Conservation (phyloP, 2,797 vertebrate genomes). For the Aplochiton taeniatus region DNA sequence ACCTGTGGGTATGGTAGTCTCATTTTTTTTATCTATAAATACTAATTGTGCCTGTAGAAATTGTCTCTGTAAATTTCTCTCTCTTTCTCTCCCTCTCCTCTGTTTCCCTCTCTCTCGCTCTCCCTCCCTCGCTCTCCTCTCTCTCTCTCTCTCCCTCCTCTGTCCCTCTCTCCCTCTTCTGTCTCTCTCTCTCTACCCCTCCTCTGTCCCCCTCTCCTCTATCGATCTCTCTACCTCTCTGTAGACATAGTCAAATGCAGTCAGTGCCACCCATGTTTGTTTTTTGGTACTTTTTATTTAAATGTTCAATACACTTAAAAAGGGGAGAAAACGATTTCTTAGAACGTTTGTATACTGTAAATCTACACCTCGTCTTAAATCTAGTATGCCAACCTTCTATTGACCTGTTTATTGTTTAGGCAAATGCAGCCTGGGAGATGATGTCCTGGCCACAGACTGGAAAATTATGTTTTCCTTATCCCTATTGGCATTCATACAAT, state of each 20-base stretch:
- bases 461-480: too few species aligned
- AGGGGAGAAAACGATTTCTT: too few species aligned
- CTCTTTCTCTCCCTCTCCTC: not conserved
- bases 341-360: too few species aligned
- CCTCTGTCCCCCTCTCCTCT: too few species aligned
- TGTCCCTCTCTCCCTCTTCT: too few species aligned
- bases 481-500: too few species aligned
- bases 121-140: not conserved
- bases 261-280: slow-evolving; percentile 1
- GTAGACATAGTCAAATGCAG: slow-evolving; percentile 16
- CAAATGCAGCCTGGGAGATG: too few species aligned
- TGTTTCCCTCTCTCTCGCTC: not conserved
- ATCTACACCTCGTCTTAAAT: too few species aligned
- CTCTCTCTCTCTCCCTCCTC: not conserved
- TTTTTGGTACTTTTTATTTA: not conserved
- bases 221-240: not conserved
- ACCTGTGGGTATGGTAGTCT: not conserved
- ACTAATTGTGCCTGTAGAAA: slow-evolving; percentile 13
- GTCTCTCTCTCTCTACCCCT: slow-evolving; percentile 6
- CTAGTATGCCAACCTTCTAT: too few species aligned
- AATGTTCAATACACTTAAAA: not conserved
- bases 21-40: slow-evolving; percentile 8
- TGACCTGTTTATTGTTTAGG: too few species aligned
- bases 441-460: too few species aligned
- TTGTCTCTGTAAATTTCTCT: not conserved